Base-by-base conservation (phyloP, 2,888 invertebrate species). In the Eupeodes luniger region DNA sequence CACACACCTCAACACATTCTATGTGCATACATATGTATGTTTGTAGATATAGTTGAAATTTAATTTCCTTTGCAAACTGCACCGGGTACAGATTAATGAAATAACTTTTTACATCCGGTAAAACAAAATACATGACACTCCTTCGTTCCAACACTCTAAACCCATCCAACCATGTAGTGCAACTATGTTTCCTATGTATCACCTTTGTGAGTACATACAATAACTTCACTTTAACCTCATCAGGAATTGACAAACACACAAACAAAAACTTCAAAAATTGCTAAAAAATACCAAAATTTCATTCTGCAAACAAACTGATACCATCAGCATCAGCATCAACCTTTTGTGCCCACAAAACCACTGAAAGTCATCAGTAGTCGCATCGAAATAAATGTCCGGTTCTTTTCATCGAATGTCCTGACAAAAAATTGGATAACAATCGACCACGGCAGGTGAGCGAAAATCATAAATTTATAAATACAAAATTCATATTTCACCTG, bases 11-110 rank as follows among this genome's bases (percentile, higher is more conserved):
- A 2, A 6, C 1, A 14, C 4, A 55, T 19, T 4, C 19, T 10
- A 40, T 19, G n/a, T 40, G 1, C 1, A 5, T 5, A 7, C 6
- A 2, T 36, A 7, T 36, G 40, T 40, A 40, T 5, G 40, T 40
- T 40, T 7, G 40, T 40, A 9, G 51, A 49, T 5, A 27, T 1
- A 16, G 59, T 62, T 27, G 59, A 74, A 67, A 72, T 7, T 75
- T 51, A 59, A 85, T 85, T 85, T 86, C 85, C 82, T 74, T 78
- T 69, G 57, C 49, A 74, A 82, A 27, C 74, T 82, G 78, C 62
- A 82, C 85, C 85, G 85, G 85, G 82, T 69, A 49, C 62, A 78
- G 85, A 78, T 82, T 82, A 86, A 86, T 86, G 85, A 78, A 82
- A 86, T 82, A 78, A 85, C 82, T 86, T 86, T 82, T 82, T 49